Evolutionary conservation across 2,113 vertebrate genomes (phyloP).

Genomic region (Bungarus multicinctus): DNA sequence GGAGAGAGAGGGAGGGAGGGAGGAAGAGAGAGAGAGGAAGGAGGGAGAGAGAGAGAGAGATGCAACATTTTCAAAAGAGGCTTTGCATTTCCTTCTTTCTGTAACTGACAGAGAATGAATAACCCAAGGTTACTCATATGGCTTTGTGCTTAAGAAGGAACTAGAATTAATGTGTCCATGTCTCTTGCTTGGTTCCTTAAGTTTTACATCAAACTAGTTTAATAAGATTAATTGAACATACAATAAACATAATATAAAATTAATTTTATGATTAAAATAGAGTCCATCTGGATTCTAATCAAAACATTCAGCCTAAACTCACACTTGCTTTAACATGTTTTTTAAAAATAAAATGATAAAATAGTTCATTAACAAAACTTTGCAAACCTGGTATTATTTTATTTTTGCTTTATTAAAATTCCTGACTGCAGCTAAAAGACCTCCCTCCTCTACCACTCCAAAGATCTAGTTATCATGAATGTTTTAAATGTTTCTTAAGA

Average conservation of each 20-base stretch:
- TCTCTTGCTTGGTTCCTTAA: neutral
- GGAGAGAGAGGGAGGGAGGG: too few species aligned
- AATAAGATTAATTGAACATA: neutral
- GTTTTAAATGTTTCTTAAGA: neutral
- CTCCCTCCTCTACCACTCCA: neutral
- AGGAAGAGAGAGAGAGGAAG: neutral
- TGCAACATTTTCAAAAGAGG: neutral
- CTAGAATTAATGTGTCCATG: neutral
- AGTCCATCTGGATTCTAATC: neutral
- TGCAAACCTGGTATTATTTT: neutral
- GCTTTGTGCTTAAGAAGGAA: neutral
- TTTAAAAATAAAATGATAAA: neutral
- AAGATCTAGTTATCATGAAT: neutral
- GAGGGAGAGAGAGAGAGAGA: neutral
- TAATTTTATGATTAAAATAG: neutral
- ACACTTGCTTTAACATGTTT: neutral
- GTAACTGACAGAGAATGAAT: neutral
- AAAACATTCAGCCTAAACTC: neutral
- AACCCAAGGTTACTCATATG: neutral
- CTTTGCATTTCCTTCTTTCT: neutral
- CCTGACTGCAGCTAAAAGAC: neutral
- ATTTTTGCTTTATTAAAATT: neutral
- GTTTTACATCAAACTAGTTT: neutral
- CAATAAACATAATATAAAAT: neutral
- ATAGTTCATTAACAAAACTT: neutral